These are phyloP conservation scores for Anoura caudifer DNA, from an alignment of 2,113 vertebrate genomes.

Conservation along the genomic window DNA sequence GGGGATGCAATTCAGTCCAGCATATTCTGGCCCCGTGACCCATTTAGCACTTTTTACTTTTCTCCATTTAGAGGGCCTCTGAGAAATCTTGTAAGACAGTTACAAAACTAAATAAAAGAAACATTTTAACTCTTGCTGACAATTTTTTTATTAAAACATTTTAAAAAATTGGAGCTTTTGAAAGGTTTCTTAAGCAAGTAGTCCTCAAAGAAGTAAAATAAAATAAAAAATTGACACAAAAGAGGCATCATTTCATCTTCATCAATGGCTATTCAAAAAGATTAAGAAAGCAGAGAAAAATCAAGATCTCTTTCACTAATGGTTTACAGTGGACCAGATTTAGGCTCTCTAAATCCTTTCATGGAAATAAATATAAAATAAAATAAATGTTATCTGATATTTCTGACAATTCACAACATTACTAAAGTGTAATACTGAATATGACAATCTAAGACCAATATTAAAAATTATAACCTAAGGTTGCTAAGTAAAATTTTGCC, in stretches of 20 bases:
- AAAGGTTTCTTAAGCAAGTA: not conserved
- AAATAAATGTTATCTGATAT: not conserved
- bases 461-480: not conserved
- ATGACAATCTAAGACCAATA: not conserved
- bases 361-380: not conserved
- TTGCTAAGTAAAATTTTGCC: not conserved
- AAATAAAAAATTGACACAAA: not conserved
- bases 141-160: not conserved
- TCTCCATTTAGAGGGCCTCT: not conserved
- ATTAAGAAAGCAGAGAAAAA: not conserved
- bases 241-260: not conserved
- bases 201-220: not conserved
- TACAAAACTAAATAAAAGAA: not conserved
- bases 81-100: not conserved
- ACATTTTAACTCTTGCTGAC: not conserved
- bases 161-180: not conserved
- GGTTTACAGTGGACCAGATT: not conserved
- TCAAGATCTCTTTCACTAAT: not conserved
- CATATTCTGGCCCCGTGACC: not conserved
- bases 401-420: not conserved
- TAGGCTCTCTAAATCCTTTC: not conserved
- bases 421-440: not conserved
- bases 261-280: not conserved
- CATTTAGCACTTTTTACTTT: not conserved
- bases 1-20: not conserved